Percentiles rank a stretch among this genome's conserved stretches.
These are phyloP conservation scores for Procambarus virginalis DNA, from an alignment of 1,140 invertebrate genomes.

Conservation along the genomic window DNA sequence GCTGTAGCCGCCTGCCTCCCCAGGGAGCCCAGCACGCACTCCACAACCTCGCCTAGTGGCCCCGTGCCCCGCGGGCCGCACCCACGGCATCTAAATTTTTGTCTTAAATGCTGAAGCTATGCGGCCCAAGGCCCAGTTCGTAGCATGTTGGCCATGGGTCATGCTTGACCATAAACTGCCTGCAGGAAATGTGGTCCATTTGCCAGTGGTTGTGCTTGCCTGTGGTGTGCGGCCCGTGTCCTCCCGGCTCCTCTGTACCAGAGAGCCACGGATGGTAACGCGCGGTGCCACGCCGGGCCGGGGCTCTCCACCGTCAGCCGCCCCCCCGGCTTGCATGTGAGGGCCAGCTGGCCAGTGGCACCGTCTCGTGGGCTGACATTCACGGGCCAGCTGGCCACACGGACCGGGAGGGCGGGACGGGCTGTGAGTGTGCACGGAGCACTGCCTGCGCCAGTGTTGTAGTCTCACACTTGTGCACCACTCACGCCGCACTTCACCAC, in stretches of 20 bases:
- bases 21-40: conserved; percentile 42
- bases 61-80: conserved; percentile 53
- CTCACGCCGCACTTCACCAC: conserved; percentile 49
- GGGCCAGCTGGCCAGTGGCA: conserved; percentile 39
- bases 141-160: conserved; percentile 22
- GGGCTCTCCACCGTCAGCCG: conserved; percentile 42
- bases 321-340: conserved; percentile 12
- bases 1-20: conserved; percentile 33
- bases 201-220: neutral
- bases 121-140: conserved; percentile 15
- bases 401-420: conserved; percentile 36
- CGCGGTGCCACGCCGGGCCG: conserved; percentile 38
- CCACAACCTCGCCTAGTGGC: conserved; percentile 43
- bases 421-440: conserved; percentile 59
- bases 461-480: conserved; percentile 48
- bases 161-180: conserved; percentile 16
- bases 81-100: conserved; percentile 9
- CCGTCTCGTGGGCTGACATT: conserved; percentile 12
- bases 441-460: conserved; percentile 63
- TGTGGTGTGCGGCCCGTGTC: conserved; percentile 55
- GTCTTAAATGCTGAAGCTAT: neutral
- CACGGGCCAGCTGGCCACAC: conserved; percentile 18
- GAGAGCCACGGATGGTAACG: conserved; percentile 56
- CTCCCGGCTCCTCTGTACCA: conserved; percentile 56
- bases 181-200: neutral